Evolutionary conservation across 92 coral and sea anemone species (phyloP), one percentile per base, ranked within the genome.

Genomic region (Zoanthus gigantus): DNA sequence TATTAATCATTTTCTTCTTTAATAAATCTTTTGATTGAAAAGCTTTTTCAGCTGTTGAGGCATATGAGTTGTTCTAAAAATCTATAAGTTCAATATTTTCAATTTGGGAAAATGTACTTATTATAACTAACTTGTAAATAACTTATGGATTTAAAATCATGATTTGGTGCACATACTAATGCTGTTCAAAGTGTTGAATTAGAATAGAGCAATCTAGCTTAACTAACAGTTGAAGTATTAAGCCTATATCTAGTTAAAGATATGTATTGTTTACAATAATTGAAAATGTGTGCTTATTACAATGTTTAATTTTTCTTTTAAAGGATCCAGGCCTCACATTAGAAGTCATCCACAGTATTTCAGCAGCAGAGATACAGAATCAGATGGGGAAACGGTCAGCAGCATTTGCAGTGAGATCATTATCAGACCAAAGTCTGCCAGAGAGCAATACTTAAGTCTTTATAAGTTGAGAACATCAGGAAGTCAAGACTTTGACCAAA

Each of bases 311-410:
- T 73, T 44, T 4, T 72, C 74, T 15, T 2, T 7, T 84, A 94
- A 93, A 69, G 74, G 46, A 23, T 17, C 74, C 45, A 69, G 95
- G 29, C 90, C 95, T 53, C 91, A 93, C 86, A 52, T 79, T 79
- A 74, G 85, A 54, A 76, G 85, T 48, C 78, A 92, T 75, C 84
- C 90, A 28, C 77, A 69, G 46, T 88, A 79, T 50, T 53, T 87
- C 5, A 94, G 94, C 78, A 86, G 85, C 58, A 94, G 93, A 68
- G 98, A 95, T 48, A 83, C 91, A 17, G 91, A 91, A 74, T 95
- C 98, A 1, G 98, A 95, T 81, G 92, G 93, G 10, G 98, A 93
- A 65, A 95, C 98, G 11, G 83, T 95, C 3, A 84, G 87, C 79
- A 95, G 98, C 71, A 87, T 89, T 9, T 93, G 82, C 47, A 95